Evolutionary conservation across 2,888 invertebrate genomes (phyloP).

Genomic region (Drosophila falleni): DNA sequence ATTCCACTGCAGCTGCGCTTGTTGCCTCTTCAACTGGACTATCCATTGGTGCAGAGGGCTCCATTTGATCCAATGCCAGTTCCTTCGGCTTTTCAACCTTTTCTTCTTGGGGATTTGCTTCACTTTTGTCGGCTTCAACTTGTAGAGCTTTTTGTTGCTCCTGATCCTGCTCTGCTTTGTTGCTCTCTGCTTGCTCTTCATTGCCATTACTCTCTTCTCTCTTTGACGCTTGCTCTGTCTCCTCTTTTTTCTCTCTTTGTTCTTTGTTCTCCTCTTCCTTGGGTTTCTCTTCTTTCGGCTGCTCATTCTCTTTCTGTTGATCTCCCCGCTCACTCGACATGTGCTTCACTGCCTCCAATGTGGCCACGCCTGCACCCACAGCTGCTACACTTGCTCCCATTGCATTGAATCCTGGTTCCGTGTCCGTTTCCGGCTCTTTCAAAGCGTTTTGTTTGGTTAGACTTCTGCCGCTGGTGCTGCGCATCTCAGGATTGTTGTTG

Average conservation of each 20-base stretch:
- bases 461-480: constrained; percentile 54
- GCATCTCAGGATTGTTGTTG: constrained; percentile 60
- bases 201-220: constrained; percentile 41
- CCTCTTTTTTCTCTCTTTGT: not conserved
- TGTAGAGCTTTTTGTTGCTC: not conserved
- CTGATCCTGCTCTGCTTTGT: constrained; percentile 2
- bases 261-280: constrained; percentile 4
- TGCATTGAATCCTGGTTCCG: constrained; percentile 14
- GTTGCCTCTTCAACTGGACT: constrained; percentile 18
- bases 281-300: constrained; percentile 19
- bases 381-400: constrained; percentile 45
- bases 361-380: constrained; percentile 46
- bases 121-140: not conserved
- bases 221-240: constrained; percentile 4
- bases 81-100: not conserved
- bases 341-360: constrained; percentile 64
- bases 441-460: constrained; percentile 51
- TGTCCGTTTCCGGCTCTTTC: constrained; percentile 43
- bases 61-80: not conserved
- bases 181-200: not conserved
- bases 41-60: constrained; percentile 64
- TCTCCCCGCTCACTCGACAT: constrained; percentile 43
- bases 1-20: constrained; percentile 6
- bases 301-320: not conserved
- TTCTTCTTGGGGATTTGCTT: constrained; percentile 4